Evolutionary conservation across 2,113 vertebrate species (phyloP).

Genomic region (Neoarius graeffei): DNA sequence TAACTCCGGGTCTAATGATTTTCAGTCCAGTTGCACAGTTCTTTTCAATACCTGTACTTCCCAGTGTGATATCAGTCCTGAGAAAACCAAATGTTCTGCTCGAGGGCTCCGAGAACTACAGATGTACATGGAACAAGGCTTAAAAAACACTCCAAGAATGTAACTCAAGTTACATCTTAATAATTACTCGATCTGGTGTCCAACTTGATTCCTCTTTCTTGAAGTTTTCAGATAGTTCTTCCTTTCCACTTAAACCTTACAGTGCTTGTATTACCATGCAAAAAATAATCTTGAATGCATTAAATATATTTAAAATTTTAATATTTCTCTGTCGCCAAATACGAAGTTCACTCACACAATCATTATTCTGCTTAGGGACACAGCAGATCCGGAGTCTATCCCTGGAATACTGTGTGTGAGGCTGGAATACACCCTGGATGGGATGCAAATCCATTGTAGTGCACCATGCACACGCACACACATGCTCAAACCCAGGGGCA

Average conservation of each 20-base stretch:
- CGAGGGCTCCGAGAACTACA: not conserved
- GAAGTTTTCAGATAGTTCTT: not conserved
- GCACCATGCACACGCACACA: not conserved
- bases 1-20: slow-evolving; percentile 48
- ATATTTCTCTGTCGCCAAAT: not conserved
- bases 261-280: not conserved
- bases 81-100: slow-evolving; percentile 29
- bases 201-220: not conserved
- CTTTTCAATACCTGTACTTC: slow-evolving; percentile 49
- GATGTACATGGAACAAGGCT: not conserved
- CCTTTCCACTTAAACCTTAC: not conserved
- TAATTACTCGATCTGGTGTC: not conserved
- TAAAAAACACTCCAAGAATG: not conserved
- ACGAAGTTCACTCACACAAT: not conserved
- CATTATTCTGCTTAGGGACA: not conserved
- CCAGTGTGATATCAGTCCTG: slow-evolving; percentile 31
- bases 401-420: not conserved
- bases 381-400: not conserved
- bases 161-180: not conserved
- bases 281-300: too few species aligned
- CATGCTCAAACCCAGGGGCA: not conserved
- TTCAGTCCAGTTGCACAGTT: not conserved
- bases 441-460: not conserved
- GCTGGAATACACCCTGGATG: not conserved
- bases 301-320: not conserved